Percentiles rank a stretch among this genome's conserved stretches.
Conservation (phyloP, 35 echinoderm and acorn worm species). For the Amphiura filiformis region DNA sequence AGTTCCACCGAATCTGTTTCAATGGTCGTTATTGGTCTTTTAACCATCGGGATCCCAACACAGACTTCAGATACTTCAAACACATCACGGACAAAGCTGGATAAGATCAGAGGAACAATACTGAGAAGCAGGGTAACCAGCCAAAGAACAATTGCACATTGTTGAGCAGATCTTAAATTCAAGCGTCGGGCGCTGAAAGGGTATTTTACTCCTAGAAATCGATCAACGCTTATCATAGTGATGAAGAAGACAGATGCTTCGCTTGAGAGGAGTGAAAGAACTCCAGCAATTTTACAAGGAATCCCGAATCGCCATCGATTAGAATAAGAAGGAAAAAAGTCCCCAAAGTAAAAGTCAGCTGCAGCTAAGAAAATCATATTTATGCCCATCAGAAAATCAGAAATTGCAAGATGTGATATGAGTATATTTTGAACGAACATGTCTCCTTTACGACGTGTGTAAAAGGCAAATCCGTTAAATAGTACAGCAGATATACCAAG, state of each 20-base stretch:
- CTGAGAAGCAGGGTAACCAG: not conserved
- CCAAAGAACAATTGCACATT: not conserved
- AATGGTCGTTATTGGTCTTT: slow-evolving; percentile 19
- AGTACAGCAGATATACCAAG: not conserved
- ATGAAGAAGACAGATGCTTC: slow-evolving; percentile 54
- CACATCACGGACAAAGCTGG: not conserved
- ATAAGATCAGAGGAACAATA: not conserved
- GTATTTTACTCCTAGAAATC: slow-evolving; percentile 38
- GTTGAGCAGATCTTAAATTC: not conserved
- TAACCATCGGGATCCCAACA: slow-evolving; percentile 23
- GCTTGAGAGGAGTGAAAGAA: slow-evolving; percentile 40
- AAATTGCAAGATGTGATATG: slow-evolving; percentile 26
- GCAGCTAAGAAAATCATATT: slow-evolving; percentile 38
- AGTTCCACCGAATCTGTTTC: not conserved
- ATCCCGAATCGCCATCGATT: slow-evolving; percentile 29
- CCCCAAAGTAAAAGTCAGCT: slow-evolving; percentile 12
- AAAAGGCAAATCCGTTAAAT: not conserved
- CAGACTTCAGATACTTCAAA: slow-evolving; percentile 24
- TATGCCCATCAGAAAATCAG: slow-evolving; percentile 40
- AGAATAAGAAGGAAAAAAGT: slow-evolving; percentile 14
- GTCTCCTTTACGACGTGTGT: not conserved
- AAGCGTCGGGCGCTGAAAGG: slow-evolving; percentile 28
- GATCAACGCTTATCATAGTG: slow-evolving; percentile 35
- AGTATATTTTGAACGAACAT: slow-evolving; percentile 21
- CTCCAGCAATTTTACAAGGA: slow-evolving; percentile 37